Base-by-base conservation (phyloP, 2,888 invertebrate genomes). In the Schizotus pectinicornis region DNA sequence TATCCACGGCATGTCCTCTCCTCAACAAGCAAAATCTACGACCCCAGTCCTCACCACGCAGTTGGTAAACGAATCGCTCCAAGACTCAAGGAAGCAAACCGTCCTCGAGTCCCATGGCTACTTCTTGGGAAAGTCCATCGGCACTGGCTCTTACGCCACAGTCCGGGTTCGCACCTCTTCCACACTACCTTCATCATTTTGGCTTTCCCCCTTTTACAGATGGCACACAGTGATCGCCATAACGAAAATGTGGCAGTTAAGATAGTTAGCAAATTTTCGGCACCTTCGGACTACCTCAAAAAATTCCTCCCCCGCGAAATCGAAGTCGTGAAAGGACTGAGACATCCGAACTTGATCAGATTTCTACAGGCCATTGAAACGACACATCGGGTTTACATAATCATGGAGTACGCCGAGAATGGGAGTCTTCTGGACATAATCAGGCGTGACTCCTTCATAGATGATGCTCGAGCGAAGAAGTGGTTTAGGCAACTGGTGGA, bases 301-400 rank as follows among this genome's bases (percentile, higher is more conserved):
- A 92, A 91, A 80, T 92, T 92, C 76, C 77, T 92, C 52, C 91
- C 92, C 0, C 83, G 92, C 64, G 92, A 92, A 82, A 90, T 92
- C 62, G 89, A 91, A 78, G 90, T 92, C 11, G 91, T 92, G 0
- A 92, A 90, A 79, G 89, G 90, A 12, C 78, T 92, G 56, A 87
- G 87, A 72, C 92, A 92, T 82, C 86, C 88, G 50, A 90, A 92
- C 79, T 80, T 92, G 46, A 91, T 92, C 73, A 82, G 89, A 63
- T 92, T 91, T 76, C 84, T 90, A 67, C 91, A 92, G 79, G 91
- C 91, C 34, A 92, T 92, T 59, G 92, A 92, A 82, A 92, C 92
- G 0, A 91, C 91, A 46, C 91, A 91, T 75, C 87, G 92, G 71
- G 90, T 92, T 2, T 92, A 92, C 73, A 88, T 92, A 65, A 88